phyloP scores from a whole-genome alignment of 2,888 invertebrate genomes.

The Epirrhoe alternata region DNA sequence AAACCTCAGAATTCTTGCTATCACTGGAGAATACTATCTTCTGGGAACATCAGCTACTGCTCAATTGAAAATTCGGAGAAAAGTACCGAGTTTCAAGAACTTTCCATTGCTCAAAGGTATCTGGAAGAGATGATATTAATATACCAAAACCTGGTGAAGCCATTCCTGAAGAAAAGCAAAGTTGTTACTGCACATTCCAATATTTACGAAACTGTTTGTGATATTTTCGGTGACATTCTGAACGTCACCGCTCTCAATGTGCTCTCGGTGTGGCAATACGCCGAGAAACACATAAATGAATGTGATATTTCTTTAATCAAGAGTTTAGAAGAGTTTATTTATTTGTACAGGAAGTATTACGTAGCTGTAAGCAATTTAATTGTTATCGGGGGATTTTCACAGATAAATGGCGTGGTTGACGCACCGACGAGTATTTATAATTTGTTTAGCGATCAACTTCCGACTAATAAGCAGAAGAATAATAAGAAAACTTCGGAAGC shows the following conservation, averaged over 20 bases:
- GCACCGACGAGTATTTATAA: constrained; percentile 83
- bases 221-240: constrained; percentile 88
- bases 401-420: constrained; percentile 87
- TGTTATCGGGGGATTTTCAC: constrained; percentile 88
- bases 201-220: constrained; percentile 87
- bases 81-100: constrained; percentile 79
- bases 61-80: constrained; percentile 70
- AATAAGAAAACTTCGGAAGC: constrained; percentile 84
- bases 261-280: constrained; percentile 88
- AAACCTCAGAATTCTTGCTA: constrained; percentile 79
- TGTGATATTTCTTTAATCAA: constrained; percentile 89
- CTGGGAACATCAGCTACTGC: constrained; percentile 78
- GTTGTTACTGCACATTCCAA: constrained; percentile 81
- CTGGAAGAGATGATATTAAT: constrained; percentile 88
- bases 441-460: constrained; percentile 84
- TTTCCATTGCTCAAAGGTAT: constrained; percentile 88
- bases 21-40: constrained; percentile 79
- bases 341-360: constrained; percentile 89
- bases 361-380: constrained; percentile 90
- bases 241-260: constrained; percentile 88
- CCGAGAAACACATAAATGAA: constrained; percentile 87
- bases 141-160: constrained; percentile 86
- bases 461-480: constrained; percentile 82
- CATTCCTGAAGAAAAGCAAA: constrained; percentile 87
- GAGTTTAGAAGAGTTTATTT: constrained; percentile 89